Base-by-base conservation (phyloP, 2,888 invertebrate species). In the Drosophila infuscata region DNA sequence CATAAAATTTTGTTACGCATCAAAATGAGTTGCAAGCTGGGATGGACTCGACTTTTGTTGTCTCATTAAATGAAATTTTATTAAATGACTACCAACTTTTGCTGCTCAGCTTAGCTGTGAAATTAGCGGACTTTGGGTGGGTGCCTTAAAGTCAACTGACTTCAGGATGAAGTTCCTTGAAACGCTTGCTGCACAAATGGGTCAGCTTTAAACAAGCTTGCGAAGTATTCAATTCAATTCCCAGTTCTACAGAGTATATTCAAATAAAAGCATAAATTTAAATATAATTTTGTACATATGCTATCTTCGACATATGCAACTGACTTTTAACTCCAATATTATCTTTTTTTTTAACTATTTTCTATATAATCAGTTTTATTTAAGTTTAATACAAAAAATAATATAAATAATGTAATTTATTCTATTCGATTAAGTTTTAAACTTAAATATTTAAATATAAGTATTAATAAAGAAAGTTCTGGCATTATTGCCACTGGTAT, bases 1-100 rank as follows among this genome's bases (percentile, higher is more conserved):
- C 82, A 90, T 89, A 89, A 88, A 88, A 88, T 89, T 87, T 88
- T 87, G 89, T 87, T 79, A 65, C 79, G 67, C 88, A 75, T 86
- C 86, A 83, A 79, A 74, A 81, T 68, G 70, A 70, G 68, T 66
- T 76, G 76, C 69, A 65, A 53, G 70, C 62, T 58, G 61, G 49
- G 25, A 68, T 72, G 68, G 66, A 81, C 69, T 57, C 30, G 53
- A 69, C 70, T 76, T 72, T 79, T 74, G 76, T 70, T 79, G 77
- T 76, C 70, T 70, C 65, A 57, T 67, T 67, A 74, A 83, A 85
- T 89, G 75, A 82, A 83, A 82, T 85, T 85, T 89, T 87, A 88
- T 89, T 81, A 83, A 87, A 87, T 70, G 87, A 80, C 80, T 72
- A 54, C 68, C 73, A 83, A 76, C 67, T 71, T 77, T 72, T 59